Evolutionary conservation across 2,888 invertebrate genomes (phyloP), one percentile per base, ranked within the genome.

Genomic region (Junonia oenone): DNA sequence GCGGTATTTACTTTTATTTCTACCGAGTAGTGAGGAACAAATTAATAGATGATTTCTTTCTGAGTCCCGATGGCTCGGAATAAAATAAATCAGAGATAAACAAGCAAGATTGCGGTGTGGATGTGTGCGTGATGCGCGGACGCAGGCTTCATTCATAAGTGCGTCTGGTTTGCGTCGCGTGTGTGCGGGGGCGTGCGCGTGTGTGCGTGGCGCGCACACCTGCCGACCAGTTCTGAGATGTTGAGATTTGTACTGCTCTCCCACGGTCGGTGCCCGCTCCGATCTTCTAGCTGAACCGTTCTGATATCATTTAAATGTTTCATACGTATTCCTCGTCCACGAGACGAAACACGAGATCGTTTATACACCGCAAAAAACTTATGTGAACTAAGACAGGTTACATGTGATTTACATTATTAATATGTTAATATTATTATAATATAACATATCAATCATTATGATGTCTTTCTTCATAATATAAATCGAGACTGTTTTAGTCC

Each of bases 141-240:
- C 68, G 75, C 65, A 79, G 76, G 80, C 74, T 87, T 84, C 88
- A 89, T 89, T 89, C 83, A 89, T 89, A 83, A 85, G 85, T 78
- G 77, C 78, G 80, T 69, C 78, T 75, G 80, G 83, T 79, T 80
- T 74, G 69, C 62, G 68, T 64, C 64, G 68, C 43, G 68, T 64
- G 68, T 60, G 74, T 67, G 73, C 60, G 72, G 49, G 66, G 64
- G 69, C 60, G 65, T 55, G 64, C 40, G 67, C 55, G 66, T 52
- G 66, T 65, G 75, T 68, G 75, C 64, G 73, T 58, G 75, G 67
- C 76, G 68, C 67, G 80, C 79, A 83, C 90, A 90, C 90, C 90
- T 90, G 90, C 89, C 90, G 85, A 90, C 90, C 90, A 83, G 90
- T 90, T 90, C 81, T 81, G 83, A 88, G 89, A 89, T 88, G 89